These are phyloP conservation scores for Balearica regulorum DNA, from an alignment of 2,797 vertebrate genomes.

Conservation along the genomic window DNA sequence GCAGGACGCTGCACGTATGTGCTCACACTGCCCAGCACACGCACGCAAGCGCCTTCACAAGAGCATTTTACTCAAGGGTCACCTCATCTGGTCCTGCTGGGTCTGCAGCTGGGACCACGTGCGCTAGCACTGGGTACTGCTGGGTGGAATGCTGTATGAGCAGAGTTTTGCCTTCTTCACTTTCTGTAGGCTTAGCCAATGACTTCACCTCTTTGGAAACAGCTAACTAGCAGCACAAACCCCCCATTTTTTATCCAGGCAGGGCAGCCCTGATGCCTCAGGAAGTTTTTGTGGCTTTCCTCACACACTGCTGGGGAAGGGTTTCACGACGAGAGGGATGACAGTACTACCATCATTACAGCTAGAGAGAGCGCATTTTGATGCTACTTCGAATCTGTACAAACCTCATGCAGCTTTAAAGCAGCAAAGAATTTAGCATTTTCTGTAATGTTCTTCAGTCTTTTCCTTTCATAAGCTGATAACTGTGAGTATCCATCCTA, in stretches of 20 bases:
- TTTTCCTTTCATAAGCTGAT: slow-evolving; percentile 85
- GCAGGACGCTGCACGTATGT: not conserved
- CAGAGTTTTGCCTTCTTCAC: fast-evolving
- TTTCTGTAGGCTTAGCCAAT: too few relatives aligned
- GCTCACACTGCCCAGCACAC: not conserved
- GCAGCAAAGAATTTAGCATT: slow-evolving; percentile 87
- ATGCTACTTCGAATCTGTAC: not conserved
- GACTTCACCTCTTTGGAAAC: not conserved
- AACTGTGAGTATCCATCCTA: slow-evolving; percentile 63
- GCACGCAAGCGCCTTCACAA: fast-evolving
- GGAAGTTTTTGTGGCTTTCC: not conserved
- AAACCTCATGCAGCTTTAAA: slow-evolving; percentile 84
- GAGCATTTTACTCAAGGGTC: not conserved
- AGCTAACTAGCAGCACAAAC: not conserved
- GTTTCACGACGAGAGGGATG: not conserved
- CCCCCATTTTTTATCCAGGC: not conserved
- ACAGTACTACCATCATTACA: not conserved
- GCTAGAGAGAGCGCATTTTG: not conserved
- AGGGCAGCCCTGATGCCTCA: not conserved
- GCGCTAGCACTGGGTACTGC: too few relatives aligned
- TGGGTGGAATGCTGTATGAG: fast-evolving
- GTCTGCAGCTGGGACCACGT: not conserved
- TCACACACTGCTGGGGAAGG: not conserved
- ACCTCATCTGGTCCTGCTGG: fast-evolving
- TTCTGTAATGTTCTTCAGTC: slow-evolving; percentile 87